phyloP scores from a whole-genome alignment of 1,140 invertebrate genomes.

The Popillia japonica region DNA sequence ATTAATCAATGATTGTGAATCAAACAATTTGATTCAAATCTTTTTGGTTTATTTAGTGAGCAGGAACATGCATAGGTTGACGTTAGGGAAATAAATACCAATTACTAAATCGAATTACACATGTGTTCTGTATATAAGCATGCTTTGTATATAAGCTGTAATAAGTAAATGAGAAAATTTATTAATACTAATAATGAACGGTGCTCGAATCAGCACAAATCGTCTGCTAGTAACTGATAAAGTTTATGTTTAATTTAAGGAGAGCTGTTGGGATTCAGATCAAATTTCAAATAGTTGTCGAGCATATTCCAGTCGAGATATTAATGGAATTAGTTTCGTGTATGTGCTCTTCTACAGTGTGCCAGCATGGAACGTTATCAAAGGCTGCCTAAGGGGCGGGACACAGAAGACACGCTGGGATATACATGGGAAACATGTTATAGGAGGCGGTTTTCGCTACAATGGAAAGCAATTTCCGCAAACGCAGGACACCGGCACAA shows the following conservation, averaged over 20 bases:
- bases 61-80: too few species aligned
- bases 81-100: neutral
- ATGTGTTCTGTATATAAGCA: neutral
- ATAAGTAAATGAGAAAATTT: neutral
- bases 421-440: slow-evolving; percentile 2
- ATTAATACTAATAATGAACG: neutral
- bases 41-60: too few species aligned
- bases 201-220: neutral
- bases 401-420: neutral
- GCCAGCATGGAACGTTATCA: neutral
- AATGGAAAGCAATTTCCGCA: slow-evolving; percentile 30
- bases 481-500: slow-evolving; percentile 2
- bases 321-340: neutral
- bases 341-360: neutral
- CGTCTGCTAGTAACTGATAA: neutral
- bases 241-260: neutral
- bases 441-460: slow-evolving; percentile 20
- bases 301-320: neutral
- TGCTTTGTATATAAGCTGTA: neutral
- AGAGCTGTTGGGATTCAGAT: neutral
- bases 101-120: neutral
- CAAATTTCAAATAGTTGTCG: neutral
- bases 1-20: too few species aligned
- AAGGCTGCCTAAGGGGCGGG: neutral
- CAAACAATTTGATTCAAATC: too few species aligned